These are phyloP conservation scores for Byasa hedistus DNA, from an alignment of 2,888 invertebrate species.

Conservation along the genomic window DNA sequence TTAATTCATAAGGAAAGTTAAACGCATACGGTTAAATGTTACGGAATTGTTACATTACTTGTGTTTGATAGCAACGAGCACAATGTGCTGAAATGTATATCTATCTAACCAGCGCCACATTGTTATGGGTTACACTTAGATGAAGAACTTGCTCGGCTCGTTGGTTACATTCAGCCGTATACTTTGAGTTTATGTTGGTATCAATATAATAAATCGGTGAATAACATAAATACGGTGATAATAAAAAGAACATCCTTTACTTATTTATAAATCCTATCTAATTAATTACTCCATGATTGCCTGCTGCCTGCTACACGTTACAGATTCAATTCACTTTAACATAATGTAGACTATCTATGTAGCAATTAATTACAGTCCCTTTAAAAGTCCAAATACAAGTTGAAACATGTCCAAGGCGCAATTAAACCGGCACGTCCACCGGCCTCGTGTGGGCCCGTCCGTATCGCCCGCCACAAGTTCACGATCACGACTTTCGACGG, in stretches of 20 bases:
- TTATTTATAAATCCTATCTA: background rate
- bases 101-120: no score
- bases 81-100: no score
- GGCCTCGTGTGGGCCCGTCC: constrained; percentile 12
- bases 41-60: no score
- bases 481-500: constrained; percentile 66
- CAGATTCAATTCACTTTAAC: constrained; percentile 25
- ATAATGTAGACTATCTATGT: constrained; percentile 17
- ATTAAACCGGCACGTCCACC: constrained; percentile 35
- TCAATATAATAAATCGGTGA: no score
- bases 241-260: background rate
- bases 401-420: constrained; percentile 33
- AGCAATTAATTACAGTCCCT: constrained; percentile 23
- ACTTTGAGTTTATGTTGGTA: no score
- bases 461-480: constrained; percentile 41
- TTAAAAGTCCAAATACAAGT: constrained; percentile 28
- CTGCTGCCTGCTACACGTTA: constrained; percentile 7
- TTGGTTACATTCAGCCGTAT: no score
- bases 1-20: background rate
- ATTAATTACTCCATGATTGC: constrained; percentile 5
- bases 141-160: no score
- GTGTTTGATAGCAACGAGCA: no score
- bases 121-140: no score
- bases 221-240: background rate
- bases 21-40: background rate